Evolutionary conservation across 1,140 invertebrate genomes (phyloP).

Genomic region (Penaeus chinensis): DNA sequence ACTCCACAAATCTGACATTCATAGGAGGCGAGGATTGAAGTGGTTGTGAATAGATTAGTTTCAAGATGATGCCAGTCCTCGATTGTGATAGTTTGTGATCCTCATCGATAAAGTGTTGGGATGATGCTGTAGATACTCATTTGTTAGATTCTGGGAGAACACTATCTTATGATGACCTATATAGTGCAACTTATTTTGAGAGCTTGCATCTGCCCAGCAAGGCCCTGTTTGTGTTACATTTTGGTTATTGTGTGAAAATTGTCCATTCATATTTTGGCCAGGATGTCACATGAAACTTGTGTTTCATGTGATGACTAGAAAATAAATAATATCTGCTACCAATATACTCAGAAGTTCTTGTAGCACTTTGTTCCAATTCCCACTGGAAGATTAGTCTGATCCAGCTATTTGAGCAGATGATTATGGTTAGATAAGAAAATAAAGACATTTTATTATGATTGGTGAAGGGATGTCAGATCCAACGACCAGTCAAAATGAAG

Average conservation of each 20-base stretch:
- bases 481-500: too few relatives aligned
- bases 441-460: too few relatives aligned
- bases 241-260: neutral
- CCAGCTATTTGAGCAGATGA: too few relatives aligned
- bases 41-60: slow-evolving; percentile 48
- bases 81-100: slow-evolving; percentile 52
- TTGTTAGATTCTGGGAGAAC: neutral
- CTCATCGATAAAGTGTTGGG: slow-evolving; percentile 29
- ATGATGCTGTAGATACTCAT: slow-evolving; percentile 6
- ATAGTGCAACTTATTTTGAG: slow-evolving; percentile 21
- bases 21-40: slow-evolving; percentile 14
- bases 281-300: slow-evolving; percentile 11
- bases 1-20: neutral
- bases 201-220: slow-evolving; percentile 17
- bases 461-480: too few relatives aligned
- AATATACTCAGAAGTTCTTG: too few relatives aligned
- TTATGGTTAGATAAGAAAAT: too few relatives aligned
- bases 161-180: neutral
- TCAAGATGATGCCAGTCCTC: slow-evolving; percentile 29
- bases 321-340: too few relatives aligned
- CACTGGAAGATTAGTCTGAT: too few relatives aligned
- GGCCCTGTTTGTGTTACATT: neutral
- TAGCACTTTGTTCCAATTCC: too few relatives aligned
- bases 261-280: too few relatives aligned
- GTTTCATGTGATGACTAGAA: neutral